Evolutionary conservation across 2,888 invertebrate species (phyloP).

Genomic region (Ectobius pallidus): DNA sequence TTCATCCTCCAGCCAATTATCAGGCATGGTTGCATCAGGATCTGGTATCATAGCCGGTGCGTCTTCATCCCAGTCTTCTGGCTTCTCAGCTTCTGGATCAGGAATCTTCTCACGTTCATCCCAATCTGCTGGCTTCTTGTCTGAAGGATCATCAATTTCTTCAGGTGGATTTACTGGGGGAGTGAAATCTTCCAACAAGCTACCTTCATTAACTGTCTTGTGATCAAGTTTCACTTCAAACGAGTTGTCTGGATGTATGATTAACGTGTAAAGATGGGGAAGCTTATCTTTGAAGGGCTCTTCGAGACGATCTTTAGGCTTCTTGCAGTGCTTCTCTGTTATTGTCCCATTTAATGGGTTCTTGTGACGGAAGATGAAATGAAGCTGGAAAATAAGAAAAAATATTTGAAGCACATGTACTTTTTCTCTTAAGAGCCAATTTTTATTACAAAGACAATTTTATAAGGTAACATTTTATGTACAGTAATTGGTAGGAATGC

Average conservation of each 20-base stretch:
- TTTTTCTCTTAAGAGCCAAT: too few relatives aligned
- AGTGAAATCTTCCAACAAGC: conserved; percentile 84
- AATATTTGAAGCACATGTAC: too few relatives aligned
- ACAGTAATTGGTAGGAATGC: too few relatives aligned
- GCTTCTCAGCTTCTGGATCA: conserved; percentile 87
- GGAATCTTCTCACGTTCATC: conserved; percentile 94
- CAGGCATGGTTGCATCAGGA: conserved; percentile 81
- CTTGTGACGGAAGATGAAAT: conserved; percentile 91
- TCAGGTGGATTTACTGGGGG: conserved; percentile 95
- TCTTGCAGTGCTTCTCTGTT: conserved; percentile 96
- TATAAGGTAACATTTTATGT: too few relatives aligned
- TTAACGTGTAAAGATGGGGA: conserved; percentile 85
- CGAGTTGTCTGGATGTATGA: conserved; percentile 78
- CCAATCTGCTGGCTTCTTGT: conserved; percentile 87
- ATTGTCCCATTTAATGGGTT: conserved; percentile 90
- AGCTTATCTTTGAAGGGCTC: conserved; percentile 91
- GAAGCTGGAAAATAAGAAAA: conserved; percentile 57
- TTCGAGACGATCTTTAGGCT: conserved; percentile 82
- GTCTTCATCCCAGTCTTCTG: conserved; percentile 96
- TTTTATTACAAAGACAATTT: too few relatives aligned
- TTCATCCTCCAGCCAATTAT: conserved; percentile 93
- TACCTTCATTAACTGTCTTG: conserved; percentile 81
- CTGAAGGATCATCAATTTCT: conserved; percentile 91
- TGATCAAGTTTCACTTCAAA: conserved; percentile 85
- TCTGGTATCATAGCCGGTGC: conserved; percentile 91